These are phyloP conservation scores for Helostoma temminkii DNA, from an alignment of 2,797 vertebrate species.

Conservation along the genomic window DNA sequence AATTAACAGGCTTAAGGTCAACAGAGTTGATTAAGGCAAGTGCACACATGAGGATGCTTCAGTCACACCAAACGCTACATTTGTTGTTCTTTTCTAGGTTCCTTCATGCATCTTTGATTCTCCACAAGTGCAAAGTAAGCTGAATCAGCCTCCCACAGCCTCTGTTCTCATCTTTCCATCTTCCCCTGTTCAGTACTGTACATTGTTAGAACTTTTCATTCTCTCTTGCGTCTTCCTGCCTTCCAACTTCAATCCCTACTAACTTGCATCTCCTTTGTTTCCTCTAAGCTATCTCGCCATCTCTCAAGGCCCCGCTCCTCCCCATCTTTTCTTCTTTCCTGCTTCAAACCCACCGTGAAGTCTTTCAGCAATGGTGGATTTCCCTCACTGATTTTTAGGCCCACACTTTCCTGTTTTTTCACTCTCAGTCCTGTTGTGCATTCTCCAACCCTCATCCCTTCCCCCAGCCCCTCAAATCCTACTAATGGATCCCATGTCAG, in stretches of 20 bases:
- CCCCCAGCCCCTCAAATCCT: slow-evolving; percentile 42
- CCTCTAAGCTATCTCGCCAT: slow-evolving; percentile 67
- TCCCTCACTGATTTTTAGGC: slow-evolving; percentile 57
- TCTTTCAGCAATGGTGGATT: slow-evolving; percentile 60
- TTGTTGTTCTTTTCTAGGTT: slow-evolving; percentile 31
- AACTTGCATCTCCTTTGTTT: slow-evolving; percentile 74
- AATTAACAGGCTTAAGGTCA: slow-evolving; percentile 47
- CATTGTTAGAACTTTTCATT: slow-evolving; percentile 66
- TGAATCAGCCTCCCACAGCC: slow-evolving; percentile 63
- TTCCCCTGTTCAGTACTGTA: slow-evolving; percentile 43
- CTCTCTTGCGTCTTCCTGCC: slow-evolving; percentile 70
- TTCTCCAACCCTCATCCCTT: slow-evolving; percentile 44
- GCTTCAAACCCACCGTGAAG: slow-evolving; percentile 59
- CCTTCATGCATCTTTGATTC: slow-evolving; percentile 52
- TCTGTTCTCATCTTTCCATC: slow-evolving; percentile 42
- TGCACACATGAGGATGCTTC: slow-evolving; percentile 21
- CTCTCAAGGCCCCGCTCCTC: slow-evolving; percentile 71
- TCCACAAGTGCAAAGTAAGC: slow-evolving; percentile 54
- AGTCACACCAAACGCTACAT: not conserved
- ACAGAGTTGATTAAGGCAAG: slow-evolving; percentile 39
- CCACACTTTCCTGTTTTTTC: slow-evolving; percentile 28
- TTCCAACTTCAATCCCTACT: slow-evolving; percentile 72
- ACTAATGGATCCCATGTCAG: slow-evolving; percentile 80
- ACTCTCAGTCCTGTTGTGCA: slow-evolving; percentile 49
- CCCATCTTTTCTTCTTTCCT: slow-evolving; percentile 50